phyloP scores from a whole-genome alignment of 2,888 invertebrate species.

The Pollenia amentaria region DNA sequence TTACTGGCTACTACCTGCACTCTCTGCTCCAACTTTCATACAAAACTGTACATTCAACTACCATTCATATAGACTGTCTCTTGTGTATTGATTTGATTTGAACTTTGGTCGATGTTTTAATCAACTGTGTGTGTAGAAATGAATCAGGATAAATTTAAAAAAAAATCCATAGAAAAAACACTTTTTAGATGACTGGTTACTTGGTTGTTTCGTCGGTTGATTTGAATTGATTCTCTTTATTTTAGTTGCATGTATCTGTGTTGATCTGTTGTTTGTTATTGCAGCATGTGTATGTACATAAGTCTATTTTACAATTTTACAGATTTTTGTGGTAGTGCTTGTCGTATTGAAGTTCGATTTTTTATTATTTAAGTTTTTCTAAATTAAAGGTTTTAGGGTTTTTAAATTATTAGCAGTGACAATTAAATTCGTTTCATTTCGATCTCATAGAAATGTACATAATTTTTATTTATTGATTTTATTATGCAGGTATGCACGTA shows the following conservation, averaged over 20 bases:
- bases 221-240: slow-evolving; percentile 33
- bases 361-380: background rate
- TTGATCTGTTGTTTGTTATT: background rate
- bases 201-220: slow-evolving; percentile 53
- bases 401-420: slow-evolving; percentile 51
- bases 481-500: background rate
- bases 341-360: background rate
- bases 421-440: slow-evolving; percentile 57
- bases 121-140: slow-evolving; percentile 55
- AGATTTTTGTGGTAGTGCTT: slow-evolving; percentile 43
- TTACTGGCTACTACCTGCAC: slow-evolving; percentile 35
- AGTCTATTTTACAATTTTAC: slow-evolving; percentile 10
- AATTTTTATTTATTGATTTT: slow-evolving; percentile 24
- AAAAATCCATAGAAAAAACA: slow-evolving; percentile 43
- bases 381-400: slow-evolving; percentile 28
- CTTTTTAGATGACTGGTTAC: slow-evolving; percentile 65
- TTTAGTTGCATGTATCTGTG: slow-evolving; percentile 39
- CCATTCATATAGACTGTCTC: slow-evolving; percentile 48
- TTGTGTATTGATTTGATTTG: slow-evolving; percentile 70
- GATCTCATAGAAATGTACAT: slow-evolving; percentile 45
- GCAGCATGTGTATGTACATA: background rate
- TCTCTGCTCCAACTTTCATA: background rate
- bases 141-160: background rate
- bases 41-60: slow-evolving; percentile 19
- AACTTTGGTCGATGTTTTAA: slow-evolving; percentile 71